phyloP scores from a whole-genome alignment of 2,888 invertebrate species.

The Epinotia demarniana region DNA sequence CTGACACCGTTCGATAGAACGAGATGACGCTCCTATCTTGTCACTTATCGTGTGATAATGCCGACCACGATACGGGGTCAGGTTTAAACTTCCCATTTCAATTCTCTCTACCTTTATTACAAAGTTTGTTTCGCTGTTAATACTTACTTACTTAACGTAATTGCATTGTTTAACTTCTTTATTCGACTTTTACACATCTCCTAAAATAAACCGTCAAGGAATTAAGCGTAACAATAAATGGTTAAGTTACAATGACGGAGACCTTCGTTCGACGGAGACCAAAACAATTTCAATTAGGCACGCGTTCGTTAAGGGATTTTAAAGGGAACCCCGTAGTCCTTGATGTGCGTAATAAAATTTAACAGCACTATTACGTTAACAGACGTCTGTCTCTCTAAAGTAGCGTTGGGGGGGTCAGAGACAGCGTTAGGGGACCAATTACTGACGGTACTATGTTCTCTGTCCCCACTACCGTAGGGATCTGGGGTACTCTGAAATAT shows the following conservation, averaged over 20 bases:
- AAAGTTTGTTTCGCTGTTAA: not conserved
- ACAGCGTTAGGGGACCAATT: slow-evolving; percentile 68
- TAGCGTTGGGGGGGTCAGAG: slow-evolving; percentile 43
- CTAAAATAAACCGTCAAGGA: slow-evolving; percentile 19
- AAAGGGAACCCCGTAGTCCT: slow-evolving; percentile 41
- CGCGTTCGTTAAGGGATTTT: slow-evolving; percentile 44
- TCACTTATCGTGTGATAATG: too few species aligned
- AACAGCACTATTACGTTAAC: slow-evolving; percentile 47
- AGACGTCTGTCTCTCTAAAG: slow-evolving; percentile 46
- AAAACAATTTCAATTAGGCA: slow-evolving; percentile 43
- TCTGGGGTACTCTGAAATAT: slow-evolving; percentile 70
- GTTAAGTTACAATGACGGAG: slow-evolving; percentile 22
- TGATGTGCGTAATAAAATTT: slow-evolving; percentile 47
- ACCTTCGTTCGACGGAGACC: slow-evolving; percentile 37
- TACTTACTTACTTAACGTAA: not conserved
- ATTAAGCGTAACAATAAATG: slow-evolving; percentile 20
- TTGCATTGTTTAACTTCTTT: not conserved
- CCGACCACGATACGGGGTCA: too few species aligned
- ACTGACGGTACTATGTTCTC: slow-evolving; percentile 61
- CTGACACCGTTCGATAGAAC: too few species aligned
- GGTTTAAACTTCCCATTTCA: not conserved
- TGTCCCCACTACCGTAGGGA: slow-evolving; percentile 52
- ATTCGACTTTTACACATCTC: not conserved
- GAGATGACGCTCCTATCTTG: too few species aligned
- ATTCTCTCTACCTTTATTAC: not conserved